Conservation (phyloP, 2,113 vertebrate genomes). For the Microcebus jonahi region DNA sequence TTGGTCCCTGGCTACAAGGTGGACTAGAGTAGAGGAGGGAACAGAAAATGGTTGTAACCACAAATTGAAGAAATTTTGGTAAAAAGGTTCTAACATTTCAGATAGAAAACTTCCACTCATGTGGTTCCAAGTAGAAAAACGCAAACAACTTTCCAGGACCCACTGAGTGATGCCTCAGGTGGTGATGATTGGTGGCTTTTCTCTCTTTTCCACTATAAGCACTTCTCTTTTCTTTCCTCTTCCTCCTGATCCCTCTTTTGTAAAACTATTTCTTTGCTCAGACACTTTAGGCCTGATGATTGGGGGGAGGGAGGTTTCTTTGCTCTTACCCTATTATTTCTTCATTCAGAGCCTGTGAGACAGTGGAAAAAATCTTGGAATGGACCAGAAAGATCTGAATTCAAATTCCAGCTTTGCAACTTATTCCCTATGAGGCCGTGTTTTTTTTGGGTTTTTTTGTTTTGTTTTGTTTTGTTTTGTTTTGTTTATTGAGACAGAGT, state of each 20-base stretch:
- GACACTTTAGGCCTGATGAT: too few species aligned
- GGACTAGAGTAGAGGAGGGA: neutral
- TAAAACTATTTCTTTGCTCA: neutral
- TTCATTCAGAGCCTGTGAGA: neutral
- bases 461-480: too few species aligned
- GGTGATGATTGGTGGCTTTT: neutral
- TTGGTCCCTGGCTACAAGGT: neutral
- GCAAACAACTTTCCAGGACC: neutral
- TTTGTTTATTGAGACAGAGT: too few species aligned
- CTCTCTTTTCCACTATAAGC: neutral
- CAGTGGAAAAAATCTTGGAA: neutral
- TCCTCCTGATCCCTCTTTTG: neutral
- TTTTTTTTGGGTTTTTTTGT: neutral
- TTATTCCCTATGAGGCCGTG: neutral
- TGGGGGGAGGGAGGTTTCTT: neutral
- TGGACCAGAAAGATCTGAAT: neutral
- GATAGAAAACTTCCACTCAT: neutral
- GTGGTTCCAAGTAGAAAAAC: neutral
- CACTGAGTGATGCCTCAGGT: neutral
- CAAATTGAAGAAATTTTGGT: neutral
- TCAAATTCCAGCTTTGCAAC: neutral
- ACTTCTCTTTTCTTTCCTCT: neutral
- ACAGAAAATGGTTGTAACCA: neutral
- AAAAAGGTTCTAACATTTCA: neutral
- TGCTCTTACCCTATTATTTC: neutral